These are phyloP conservation scores for Drosophila recens DNA, from an alignment of 2,888 invertebrate genomes.

Conservation along the genomic window DNA sequence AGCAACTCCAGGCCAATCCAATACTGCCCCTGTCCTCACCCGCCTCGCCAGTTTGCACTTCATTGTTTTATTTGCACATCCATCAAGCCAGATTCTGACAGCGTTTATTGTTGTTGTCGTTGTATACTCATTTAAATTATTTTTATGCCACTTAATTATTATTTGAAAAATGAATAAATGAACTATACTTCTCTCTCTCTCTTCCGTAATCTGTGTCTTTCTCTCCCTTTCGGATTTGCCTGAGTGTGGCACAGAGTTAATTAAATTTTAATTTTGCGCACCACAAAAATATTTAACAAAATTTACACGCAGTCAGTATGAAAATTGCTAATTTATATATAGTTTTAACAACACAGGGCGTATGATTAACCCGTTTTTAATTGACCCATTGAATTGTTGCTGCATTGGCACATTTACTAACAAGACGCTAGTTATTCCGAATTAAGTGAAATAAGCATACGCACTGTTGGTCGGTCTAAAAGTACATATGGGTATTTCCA, in stretches of 20 bases:
- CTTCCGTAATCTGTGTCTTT: background rate
- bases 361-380: conserved; percentile 31
- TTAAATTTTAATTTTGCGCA: conserved; percentile 61
- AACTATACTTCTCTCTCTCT: conserved; percentile 11
- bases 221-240: background rate
- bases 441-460: conserved; percentile 24
- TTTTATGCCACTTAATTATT: conserved; percentile 68
- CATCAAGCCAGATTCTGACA: conserved; percentile 37
- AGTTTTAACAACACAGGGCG: conserved; percentile 18
- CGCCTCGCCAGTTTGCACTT: conserved; percentile 49
- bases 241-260: conserved; percentile 43
- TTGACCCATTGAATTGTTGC: background rate
- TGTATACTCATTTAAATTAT: conserved; percentile 52
- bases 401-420: background rate
- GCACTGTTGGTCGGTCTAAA: conserved; percentile 8
- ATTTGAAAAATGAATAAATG: conserved; percentile 62
- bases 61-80: conserved; percentile 59
- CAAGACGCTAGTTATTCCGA: background rate
- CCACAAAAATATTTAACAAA: conserved; percentile 56
- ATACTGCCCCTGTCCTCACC: no score
- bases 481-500: no score
- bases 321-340: conserved; percentile 38
- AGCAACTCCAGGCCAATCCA: background rate
- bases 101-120: conserved; percentile 42
- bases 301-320: conserved; percentile 28